Conservation (phyloP, 1,140 invertebrate species). For the Drosophila micromelanica region DNA sequence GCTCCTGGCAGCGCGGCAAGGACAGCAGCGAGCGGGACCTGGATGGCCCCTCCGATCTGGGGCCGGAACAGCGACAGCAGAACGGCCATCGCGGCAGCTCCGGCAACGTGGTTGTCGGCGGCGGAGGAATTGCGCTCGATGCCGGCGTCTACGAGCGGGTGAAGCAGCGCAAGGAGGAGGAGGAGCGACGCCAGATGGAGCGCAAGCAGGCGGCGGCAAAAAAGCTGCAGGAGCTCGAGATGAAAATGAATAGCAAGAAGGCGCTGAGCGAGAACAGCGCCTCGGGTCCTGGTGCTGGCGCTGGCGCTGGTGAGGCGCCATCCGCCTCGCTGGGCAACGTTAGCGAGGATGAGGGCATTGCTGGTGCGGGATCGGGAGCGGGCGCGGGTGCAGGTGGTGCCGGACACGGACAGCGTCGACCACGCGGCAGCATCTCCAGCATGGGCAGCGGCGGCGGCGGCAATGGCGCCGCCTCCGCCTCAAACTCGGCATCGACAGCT, state of each 20-base stretch:
- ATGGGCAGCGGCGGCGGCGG: conserved; percentile 42
- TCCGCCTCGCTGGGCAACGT: conserved; percentile 44
- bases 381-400: not conserved
- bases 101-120: conserved; percentile 52
- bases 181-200: conserved; percentile 89
- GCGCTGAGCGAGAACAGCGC: conserved; percentile 71
- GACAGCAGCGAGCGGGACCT: conserved; percentile 85
- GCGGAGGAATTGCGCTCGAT: conserved; percentile 73
- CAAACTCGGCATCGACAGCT: conserved; percentile 3
- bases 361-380: not conserved
- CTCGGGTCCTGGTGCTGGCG: no score
- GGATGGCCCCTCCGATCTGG: conserved; percentile 47
- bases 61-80: conserved; percentile 70
- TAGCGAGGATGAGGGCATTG: conserved; percentile 53
- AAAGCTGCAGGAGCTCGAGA: conserved; percentile 88
- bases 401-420: conserved; percentile 47
- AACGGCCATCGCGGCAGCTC: conserved; percentile 78
- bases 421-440: conserved; percentile 65
- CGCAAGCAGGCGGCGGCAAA: conserved; percentile 87
- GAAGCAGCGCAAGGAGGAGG: conserved; percentile 89
- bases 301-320: conserved; percentile 21
- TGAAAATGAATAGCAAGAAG: conserved; percentile 86
- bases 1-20: conserved; percentile 63
- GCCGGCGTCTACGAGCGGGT: conserved; percentile 87
- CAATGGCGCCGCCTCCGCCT: conserved; percentile 22